Conservation (phyloP, 2,888 invertebrate genomes). For the Cataglyphis altisquamis region DNA sequence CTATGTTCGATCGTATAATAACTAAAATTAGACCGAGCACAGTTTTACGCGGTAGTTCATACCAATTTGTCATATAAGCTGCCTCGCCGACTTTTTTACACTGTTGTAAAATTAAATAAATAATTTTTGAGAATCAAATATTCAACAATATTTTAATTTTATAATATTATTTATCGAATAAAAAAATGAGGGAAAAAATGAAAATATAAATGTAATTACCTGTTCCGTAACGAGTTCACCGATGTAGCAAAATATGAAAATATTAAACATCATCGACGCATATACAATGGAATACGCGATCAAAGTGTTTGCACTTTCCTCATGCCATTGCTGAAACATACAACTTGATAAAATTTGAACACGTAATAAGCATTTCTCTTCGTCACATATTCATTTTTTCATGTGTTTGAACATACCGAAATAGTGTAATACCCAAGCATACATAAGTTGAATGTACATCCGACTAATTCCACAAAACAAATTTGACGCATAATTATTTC, state of each 20-base stretch:
- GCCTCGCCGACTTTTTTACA: conserved; percentile 69
- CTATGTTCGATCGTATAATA: conserved; percentile 57
- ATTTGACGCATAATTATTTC: conserved; percentile 75
- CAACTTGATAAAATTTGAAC: not conserved
- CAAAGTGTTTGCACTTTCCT: conserved; percentile 69
- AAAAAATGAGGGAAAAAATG: too few relatives aligned
- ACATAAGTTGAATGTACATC: conserved; percentile 80
- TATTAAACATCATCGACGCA: conserved; percentile 78
- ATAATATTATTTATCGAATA: too few relatives aligned
- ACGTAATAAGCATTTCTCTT: too few relatives aligned
- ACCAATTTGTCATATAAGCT: conserved; percentile 72
- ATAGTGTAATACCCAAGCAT: conserved; percentile 81
- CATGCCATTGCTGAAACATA: conserved; percentile 55
- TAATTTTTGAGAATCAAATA: not conserved
- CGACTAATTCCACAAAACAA: conserved; percentile 77
- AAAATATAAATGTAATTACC: conserved; percentile 55
- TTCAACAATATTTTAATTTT: conserved; percentile 3
- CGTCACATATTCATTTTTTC: not conserved
- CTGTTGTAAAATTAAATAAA: conserved; percentile 44
- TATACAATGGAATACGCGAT: conserved; percentile 75
- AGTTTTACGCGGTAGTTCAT: conserved; percentile 63
- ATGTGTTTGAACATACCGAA: conserved; percentile 68
- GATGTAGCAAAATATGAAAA: conserved; percentile 80
- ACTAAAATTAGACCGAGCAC: conserved; percentile 61
- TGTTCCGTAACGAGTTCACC: conserved; percentile 77